Conservation (phyloP, 1,140 invertebrate genomes). For the silkworm (Bombyx mori) region ASM3026992v2 NC_085127.1:6914001-6914500, state of each 20-base stretch:
- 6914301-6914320: conserved; percentile 30
- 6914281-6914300: conserved; percentile 38
- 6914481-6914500: too few species aligned
- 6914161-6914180: conserved; percentile 40
- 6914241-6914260: conserved; percentile 60
- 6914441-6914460: too few species aligned
- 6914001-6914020: too few species aligned
- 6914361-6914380: conserved; percentile 3
- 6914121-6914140: conserved; percentile 45
- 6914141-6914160: conserved; percentile 53
- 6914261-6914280: conserved; percentile 41
- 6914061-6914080: conserved; percentile 22
- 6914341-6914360: conserved; percentile 20
- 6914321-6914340: conserved; percentile 31
- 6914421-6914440: too few species aligned
- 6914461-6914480: too few species aligned
- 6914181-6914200: conserved; percentile 67
- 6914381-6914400: conserved; percentile 14
- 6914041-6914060: conserved; percentile 7
- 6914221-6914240: conserved; percentile 67
- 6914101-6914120: conserved; percentile 41
- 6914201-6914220: conserved; percentile 54
- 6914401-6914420: too few species aligned
- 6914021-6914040: too few species aligned
- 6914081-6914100: conserved; percentile 43